Percentiles rank a stretch among this genome's conserved stretches.
Conservation (phyloP, 2,888 invertebrate genomes). For the Rhagonycha fulva region DNA sequence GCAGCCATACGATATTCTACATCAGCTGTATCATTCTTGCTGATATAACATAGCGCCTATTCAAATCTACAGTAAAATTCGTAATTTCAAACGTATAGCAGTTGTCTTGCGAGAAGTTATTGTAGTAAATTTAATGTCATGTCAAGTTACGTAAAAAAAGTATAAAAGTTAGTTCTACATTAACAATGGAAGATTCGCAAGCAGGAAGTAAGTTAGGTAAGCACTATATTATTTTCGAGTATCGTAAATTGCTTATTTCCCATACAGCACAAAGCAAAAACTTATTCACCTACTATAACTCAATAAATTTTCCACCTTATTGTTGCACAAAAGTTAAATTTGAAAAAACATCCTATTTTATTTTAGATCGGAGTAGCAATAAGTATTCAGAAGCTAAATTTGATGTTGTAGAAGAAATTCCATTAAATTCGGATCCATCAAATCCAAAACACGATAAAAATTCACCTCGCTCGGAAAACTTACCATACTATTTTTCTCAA, state of each 20-base stretch:
- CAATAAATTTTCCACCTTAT: too few species aligned
- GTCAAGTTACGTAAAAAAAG: neutral
- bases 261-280: neutral
- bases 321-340: too few species aligned
- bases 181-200: neutral
- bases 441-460: neutral
- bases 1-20: neutral
- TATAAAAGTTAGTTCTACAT: neutral
- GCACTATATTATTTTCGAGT: neutral
- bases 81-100: neutral
- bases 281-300: too few species aligned
- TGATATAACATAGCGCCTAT: neutral
- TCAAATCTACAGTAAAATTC: neutral
- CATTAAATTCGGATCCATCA: neutral
- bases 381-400: neutral
- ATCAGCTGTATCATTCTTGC: neutral
- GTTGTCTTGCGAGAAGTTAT: neutral
- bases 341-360: neutral
- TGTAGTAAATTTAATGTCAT: neutral
- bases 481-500: slow-evolving; percentile 18
- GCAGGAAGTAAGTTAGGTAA: neutral
- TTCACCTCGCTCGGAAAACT: neutral
- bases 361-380: neutral
- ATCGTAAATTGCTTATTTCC: neutral
- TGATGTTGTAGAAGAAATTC: neutral